phyloP scores from a whole-genome alignment of 2,888 invertebrate species.

The Gastracanthus pulcherrimus region DNA sequence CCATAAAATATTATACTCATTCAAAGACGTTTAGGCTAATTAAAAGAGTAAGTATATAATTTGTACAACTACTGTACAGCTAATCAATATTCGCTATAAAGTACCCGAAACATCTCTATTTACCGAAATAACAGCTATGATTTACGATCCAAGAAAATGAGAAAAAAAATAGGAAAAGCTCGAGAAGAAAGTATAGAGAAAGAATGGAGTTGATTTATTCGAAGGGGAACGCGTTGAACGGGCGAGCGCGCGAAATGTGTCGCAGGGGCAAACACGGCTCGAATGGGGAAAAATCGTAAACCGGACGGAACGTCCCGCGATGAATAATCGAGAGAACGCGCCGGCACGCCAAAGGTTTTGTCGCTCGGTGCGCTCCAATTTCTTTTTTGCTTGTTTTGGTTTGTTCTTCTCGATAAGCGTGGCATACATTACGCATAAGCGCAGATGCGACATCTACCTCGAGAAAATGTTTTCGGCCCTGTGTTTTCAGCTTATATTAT shows the following conservation, averaged over 20 bases:
- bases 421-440: no score
- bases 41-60: no score
- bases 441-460: no score
- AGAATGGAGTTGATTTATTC: conserved; percentile 40
- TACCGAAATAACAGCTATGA: no score
- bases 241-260: background rate
- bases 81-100: background rate
- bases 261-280: background rate
- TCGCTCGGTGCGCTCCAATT: background rate
- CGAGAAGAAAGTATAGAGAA: background rate
- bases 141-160: background rate
- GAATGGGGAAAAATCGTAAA: conserved; percentile 17
- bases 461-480: no score
- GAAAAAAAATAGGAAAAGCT: background rate
- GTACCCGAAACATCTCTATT: background rate
- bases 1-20: no score
- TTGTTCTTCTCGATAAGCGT: no score
- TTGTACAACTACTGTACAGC: no score
- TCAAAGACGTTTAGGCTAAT: no score
- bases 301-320: conserved; percentile 16
- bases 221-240: conserved; percentile 14
- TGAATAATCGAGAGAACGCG: conserved; percentile 27
- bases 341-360: background rate
- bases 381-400: no score
- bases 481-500: no score